Evolutionary conservation across 2,797 vertebrate species (phyloP), one percentile per base, ranked within the genome.

Genomic region (Loris lydekkerianus): DNA sequence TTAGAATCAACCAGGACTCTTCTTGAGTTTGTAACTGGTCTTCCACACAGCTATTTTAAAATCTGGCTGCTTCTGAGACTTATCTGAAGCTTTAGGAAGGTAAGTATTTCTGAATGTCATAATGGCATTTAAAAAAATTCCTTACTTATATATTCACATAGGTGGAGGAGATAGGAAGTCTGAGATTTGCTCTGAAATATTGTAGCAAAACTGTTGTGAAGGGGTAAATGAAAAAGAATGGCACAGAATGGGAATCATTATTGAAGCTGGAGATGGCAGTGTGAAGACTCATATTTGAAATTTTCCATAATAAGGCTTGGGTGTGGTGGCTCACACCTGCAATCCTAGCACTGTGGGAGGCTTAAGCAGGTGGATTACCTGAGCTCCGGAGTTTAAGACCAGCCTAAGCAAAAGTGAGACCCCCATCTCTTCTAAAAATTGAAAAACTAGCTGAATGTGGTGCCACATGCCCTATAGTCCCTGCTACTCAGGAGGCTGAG

Each of bases 101-200:
- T 40, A 53, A 56, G 2, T 40, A 61, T 43, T 88, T 80, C 49
- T 75, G 70, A 3, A 29, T 58, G 1, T 77, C 81, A 82, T 29
- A 31, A 53, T 13, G 20, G 27, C 25, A 83, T 21, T 77, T 67
- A 15, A 2, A 70, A 70, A 34, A 37, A 34, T 34, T 34, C 20
- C 56, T 25, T 67, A 85, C 23, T 69, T 56, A 75, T 2, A 43
- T n/a, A 89, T 20, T 92, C 37, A 67, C 78, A 84, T 53, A 82
- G 21, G 67, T 23, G 1, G 15, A 43, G 43, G 76, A 82, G 10
- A 76, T 63, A 63, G 1, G 18, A 95, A 85, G 17, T 34, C 53
- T 88, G 67, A 93, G 5, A 86, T 81, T 70, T 60, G 21, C 53
- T 86, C 75, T 70, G 82, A 91, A 87, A 84, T 31, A 60, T 7